Conservation (phyloP, 2,113 vertebrate genomes). For the Leptobrachium ailaonicum region DNA sequence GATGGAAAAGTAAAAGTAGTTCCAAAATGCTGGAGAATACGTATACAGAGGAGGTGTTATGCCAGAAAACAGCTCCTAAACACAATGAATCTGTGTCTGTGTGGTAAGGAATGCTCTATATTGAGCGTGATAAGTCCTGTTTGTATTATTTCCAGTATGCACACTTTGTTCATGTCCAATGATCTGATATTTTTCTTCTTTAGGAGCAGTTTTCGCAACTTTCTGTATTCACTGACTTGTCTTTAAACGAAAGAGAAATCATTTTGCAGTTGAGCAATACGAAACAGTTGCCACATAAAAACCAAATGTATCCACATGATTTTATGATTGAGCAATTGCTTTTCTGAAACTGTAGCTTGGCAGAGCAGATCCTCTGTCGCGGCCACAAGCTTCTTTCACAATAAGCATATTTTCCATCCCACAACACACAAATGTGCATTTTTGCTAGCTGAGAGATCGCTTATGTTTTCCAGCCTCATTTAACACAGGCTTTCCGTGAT, state of each 20-base stretch:
- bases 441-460: background rate
- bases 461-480: too few species aligned
- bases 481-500: too few species aligned
- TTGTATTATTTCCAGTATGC: too few species aligned
- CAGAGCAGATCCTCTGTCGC: conserved; percentile 11
- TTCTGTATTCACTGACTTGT: background rate
- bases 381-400: conserved; percentile 29
- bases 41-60: too few species aligned
- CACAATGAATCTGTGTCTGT: too few species aligned
- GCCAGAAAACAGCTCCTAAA: too few species aligned
- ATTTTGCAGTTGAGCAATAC: conserved; percentile 5
- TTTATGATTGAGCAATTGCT: conserved; percentile 39
- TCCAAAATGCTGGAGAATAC: too few species aligned
- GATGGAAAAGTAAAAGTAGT: too few species aligned
- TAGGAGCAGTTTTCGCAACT: background rate
- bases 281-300: conserved; percentile 32
- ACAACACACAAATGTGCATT: conserved; percentile 6
- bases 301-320: conserved; percentile 28
- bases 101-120: too few species aligned
- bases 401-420: conserved; percentile 39
- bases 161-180: too few species aligned
- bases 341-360: conserved; percentile 38
- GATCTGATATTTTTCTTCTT: too few species aligned
- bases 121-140: too few species aligned
- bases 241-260: background rate